These are phyloP conservation scores for Aix galericulata DNA, from an alignment of 2,113 vertebrate species.

Conservation along the genomic window DNA sequence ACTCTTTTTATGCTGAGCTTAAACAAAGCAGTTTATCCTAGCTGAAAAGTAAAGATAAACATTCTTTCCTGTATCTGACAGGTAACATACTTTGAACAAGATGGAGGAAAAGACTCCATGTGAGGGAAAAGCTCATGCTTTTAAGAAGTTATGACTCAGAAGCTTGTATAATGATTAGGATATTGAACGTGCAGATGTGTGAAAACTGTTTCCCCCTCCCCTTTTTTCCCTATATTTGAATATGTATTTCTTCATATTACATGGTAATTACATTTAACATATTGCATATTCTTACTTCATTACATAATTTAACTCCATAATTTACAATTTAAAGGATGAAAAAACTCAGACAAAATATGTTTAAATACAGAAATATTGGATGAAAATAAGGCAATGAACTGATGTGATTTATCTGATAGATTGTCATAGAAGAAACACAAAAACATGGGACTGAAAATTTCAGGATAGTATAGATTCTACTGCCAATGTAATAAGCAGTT, in stretches of 20 bases:
- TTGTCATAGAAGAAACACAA: not conserved
- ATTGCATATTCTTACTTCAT: not conserved
- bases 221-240: not conserved
- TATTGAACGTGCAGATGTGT: not conserved
- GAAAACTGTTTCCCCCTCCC: accelerated
- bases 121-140: not conserved
- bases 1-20: not conserved
- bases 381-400: not conserved
- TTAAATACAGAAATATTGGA: not conserved
- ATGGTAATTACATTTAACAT: not conserved
- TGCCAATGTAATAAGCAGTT: not conserved
- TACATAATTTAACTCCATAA: not conserved
- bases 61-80: not conserved
- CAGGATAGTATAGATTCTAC: not conserved
- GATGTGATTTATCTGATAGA: not conserved
- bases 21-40: not conserved
- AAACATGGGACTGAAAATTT: not conserved
- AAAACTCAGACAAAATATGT: accelerated
- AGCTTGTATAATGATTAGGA: not conserved
- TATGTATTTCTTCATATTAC: not conserved
- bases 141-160: not conserved
- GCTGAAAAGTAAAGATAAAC: not conserved
- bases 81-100: not conserved
- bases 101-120: not conserved
- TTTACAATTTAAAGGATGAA: not conserved